These are phyloP conservation scores for Pycnonotus jocosus DNA, from an alignment of 2,113 vertebrate genomes.

Conservation along the genomic window DNA sequence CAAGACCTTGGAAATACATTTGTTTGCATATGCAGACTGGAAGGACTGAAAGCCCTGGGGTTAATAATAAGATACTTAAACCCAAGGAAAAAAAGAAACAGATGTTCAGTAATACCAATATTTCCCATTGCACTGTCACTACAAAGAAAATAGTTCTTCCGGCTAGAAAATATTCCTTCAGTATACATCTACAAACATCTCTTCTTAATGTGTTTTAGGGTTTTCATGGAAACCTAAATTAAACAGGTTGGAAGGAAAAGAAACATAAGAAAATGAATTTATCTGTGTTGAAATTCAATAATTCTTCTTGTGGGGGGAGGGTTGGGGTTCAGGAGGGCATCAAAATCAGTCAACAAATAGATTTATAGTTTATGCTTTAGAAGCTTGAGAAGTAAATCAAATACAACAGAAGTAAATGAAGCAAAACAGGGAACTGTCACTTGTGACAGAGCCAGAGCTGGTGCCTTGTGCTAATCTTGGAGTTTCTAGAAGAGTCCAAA, in stretches of 20 bases:
- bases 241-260: neutral
- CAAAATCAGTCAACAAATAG: neutral
- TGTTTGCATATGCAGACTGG: neutral
- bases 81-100: neutral
- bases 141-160: neutral
- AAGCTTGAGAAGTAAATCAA: neutral
- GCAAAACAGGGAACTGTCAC: neutral
- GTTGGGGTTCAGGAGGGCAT: rapidly evolving
- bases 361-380: neutral
- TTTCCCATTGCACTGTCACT: neutral
- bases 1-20: neutral
- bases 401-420: neutral
- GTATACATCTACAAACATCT: neutral
- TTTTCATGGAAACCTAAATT: neutral
- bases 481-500: neutral
- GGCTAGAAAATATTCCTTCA: neutral
- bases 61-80: neutral
- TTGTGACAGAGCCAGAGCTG: neutral
- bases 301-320: neutral
- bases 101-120: neutral
- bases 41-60: neutral
- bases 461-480: neutral
- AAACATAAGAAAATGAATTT: neutral
- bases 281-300: neutral
- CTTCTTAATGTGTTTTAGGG: neutral